A percentile compares a stretch with the other conserved stretches of the same genome.
Conservation (phyloP, 2,888 invertebrate genomes). For the Eupithecia pulchellata region DNA sequence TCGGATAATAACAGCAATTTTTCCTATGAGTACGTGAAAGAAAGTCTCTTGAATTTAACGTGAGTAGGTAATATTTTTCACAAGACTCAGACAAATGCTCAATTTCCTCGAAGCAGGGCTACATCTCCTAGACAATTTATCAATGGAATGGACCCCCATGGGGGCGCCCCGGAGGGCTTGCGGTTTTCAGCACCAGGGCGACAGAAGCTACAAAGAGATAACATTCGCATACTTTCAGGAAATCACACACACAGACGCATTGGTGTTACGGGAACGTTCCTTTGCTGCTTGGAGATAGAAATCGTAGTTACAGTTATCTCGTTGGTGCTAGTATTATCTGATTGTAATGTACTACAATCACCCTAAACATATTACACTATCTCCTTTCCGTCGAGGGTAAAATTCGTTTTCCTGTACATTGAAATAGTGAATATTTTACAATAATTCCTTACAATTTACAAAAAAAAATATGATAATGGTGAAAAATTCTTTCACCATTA, state of each 20-base stretch:
- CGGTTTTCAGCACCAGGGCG: conserved; percentile 61
- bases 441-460: neutral
- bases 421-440: neutral
- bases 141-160: conserved; percentile 39
- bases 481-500: no score
- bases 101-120: conserved; percentile 23
- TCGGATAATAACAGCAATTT: conserved; percentile 2
- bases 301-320: neutral
- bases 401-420: no score
- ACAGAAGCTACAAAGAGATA: conserved; percentile 47
- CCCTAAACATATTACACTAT: no score
- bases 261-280: conserved; percentile 17
- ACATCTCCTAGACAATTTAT: conserved; percentile 22
- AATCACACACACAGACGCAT: conserved; percentile 34
- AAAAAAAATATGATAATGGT: no score
- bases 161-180: conserved; percentile 58
- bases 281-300: neutral
- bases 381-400: no score
- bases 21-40: neutral
- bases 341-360: no score
- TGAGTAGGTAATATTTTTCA: neutral
- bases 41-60: neutral
- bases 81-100: conserved; percentile 16
- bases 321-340: neutral
- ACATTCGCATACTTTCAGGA: conserved; percentile 27